These are phyloP conservation scores for Cantharis flavilabris DNA, from an alignment of 2,888 invertebrate genomes.

Conservation along the genomic window DNA sequence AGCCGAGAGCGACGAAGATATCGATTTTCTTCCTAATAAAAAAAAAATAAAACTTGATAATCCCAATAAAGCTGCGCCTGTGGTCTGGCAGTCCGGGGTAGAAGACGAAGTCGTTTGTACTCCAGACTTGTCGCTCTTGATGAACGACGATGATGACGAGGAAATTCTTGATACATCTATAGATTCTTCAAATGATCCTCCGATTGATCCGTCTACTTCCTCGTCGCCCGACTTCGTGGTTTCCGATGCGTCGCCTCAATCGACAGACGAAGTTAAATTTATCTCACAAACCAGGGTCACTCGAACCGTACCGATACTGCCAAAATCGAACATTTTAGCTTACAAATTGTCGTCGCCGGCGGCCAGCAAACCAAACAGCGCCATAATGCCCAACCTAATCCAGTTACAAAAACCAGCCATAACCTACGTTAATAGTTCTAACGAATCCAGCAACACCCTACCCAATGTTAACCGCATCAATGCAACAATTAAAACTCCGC, in stretches of 20 bases:
- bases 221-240: not conserved
- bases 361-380: not conserved
- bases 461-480: not conserved
- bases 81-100: conserved; percentile 17
- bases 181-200: not conserved
- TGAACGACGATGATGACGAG: conserved; percentile 28
- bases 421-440: not conserved
- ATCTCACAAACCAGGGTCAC: not conserved
- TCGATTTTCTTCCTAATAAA: not conserved
- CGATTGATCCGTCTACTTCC: not conserved
- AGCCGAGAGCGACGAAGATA: not conserved
- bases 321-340: not conserved
- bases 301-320: not conserved
- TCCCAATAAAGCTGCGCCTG: not conserved
- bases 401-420: not conserved
- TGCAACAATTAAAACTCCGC: not conserved
- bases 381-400: not conserved
- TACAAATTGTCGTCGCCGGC: not conserved
- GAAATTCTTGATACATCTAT: not conserved
- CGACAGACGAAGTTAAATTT: not conserved
- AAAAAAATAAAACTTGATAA: not conserved
- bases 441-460: not conserved
- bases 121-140: conserved; percentile 57
- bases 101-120: conserved; percentile 66
- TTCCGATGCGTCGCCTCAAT: not conserved